phyloP scores from a whole-genome alignment of 2,888 invertebrate species.

The Spilarctia lutea region DNA sequence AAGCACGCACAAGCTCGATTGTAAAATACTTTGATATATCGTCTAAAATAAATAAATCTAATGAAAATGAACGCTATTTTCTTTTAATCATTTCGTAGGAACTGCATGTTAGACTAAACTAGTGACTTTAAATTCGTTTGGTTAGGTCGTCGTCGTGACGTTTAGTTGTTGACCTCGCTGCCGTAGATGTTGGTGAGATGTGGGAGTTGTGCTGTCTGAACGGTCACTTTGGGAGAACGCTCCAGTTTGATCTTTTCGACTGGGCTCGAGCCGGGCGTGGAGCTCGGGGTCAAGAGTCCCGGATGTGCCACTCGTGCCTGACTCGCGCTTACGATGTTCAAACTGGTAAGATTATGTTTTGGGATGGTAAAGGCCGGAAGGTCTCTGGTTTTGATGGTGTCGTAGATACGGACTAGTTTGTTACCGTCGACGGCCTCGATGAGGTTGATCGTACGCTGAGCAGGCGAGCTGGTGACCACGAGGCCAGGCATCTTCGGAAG shows the following conservation, averaged over 20 bases:
- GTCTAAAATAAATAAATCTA: constrained; percentile 43
- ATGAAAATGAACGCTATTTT: constrained; percentile 53
- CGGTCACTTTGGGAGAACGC: constrained; percentile 70
- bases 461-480: constrained; percentile 79
- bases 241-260: constrained; percentile 69
- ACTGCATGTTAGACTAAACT: constrained; percentile 70
- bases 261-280: constrained; percentile 77
- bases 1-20: constrained; percentile 60
- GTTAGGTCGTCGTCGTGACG: constrained; percentile 39
- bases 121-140: constrained; percentile 75
- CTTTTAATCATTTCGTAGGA: constrained; percentile 71
- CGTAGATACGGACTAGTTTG: constrained; percentile 80
- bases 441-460: constrained; percentile 60
- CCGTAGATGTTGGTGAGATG: constrained; percentile 54
- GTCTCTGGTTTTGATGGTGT: constrained; percentile 75
- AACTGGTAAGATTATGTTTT: constrained; percentile 70
- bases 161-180: constrained; percentile 55
- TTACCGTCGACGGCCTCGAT: constrained; percentile 68
- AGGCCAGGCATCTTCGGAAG: constrained; percentile 69
- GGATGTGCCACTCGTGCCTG: constrained; percentile 48
- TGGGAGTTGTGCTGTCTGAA: constrained; percentile 60
- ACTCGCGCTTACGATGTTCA: constrained; percentile 66
- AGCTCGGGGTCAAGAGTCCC: constrained; percentile 82
- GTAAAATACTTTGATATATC: constrained; percentile 34
- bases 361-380: constrained; percentile 76